phyloP scores from a whole-genome alignment of 2,113 vertebrate species.

The Scartelaos histophorus region DNA sequence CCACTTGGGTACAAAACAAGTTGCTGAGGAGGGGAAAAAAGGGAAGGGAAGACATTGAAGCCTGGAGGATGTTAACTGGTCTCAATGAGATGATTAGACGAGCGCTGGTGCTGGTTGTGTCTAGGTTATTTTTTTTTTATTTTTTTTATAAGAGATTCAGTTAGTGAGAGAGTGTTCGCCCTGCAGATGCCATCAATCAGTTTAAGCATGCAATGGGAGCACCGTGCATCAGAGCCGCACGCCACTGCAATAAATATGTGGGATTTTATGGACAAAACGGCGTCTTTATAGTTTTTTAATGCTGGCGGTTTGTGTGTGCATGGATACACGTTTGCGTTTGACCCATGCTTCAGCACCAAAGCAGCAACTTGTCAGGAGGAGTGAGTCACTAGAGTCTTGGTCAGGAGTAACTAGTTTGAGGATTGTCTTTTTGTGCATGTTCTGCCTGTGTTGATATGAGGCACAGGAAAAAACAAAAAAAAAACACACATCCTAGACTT shows the following conservation, averaged over 20 bases:
- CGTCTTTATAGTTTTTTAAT: background rate
- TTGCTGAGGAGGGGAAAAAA: slow-evolving; percentile 35
- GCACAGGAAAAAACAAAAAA: background rate
- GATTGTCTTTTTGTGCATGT: background rate
- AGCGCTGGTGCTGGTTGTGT: background rate
- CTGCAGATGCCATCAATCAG: background rate
- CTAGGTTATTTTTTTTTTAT: background rate
- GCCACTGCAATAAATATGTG: background rate
- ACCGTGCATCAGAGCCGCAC: background rate
- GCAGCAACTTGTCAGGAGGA: no score
- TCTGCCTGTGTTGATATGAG: background rate
- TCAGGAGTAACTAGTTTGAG: background rate
- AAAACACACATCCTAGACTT: background rate
- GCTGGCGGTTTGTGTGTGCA: background rate
- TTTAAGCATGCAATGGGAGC: background rate
- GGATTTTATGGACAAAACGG: background rate
- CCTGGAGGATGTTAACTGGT: slow-evolving; percentile 32
- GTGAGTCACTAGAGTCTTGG: background rate
- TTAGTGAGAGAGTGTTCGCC: background rate
- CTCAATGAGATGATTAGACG: slow-evolving; percentile 17
- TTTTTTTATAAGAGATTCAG: background rate
- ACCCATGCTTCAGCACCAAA: no score
- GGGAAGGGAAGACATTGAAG: slow-evolving; percentile 26
- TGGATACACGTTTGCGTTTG: background rate
- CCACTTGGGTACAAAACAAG: slow-evolving; percentile 57